phyloP scores from a whole-genome alignment of 2,888 invertebrate genomes.

The Scrobipalpa costella region DNA sequence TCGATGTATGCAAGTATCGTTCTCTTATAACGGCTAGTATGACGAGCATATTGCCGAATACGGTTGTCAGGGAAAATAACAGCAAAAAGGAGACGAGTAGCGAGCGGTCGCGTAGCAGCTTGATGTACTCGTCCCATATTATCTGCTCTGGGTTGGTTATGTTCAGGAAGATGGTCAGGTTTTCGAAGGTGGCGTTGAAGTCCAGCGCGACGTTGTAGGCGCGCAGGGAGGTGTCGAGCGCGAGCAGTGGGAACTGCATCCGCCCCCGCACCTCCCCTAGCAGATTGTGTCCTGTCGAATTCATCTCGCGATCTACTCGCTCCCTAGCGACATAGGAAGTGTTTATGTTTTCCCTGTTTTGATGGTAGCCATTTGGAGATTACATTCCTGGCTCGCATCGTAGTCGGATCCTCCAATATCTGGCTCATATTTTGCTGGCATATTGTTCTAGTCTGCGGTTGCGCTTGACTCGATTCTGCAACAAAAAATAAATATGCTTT shows the following conservation, averaged over 20 bases:
- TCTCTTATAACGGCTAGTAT: constrained; percentile 96
- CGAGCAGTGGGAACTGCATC: constrained; percentile 63
- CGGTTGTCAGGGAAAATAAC: constrained; percentile 94
- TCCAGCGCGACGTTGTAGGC: constrained; percentile 53
- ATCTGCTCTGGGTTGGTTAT: constrained; percentile 49
- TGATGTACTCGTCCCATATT: constrained; percentile 73
- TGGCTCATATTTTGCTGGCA: constrained; percentile 69
- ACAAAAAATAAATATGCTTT: constrained; percentile 48
- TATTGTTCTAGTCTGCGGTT: constrained; percentile 51
- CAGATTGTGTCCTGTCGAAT: constrained; percentile 61
- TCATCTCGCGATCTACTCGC: constrained; percentile 70
- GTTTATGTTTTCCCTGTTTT: constrained; percentile 76
- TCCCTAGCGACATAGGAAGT: constrained; percentile 71
- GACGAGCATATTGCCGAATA: constrained; percentile 97
- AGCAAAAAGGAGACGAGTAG: constrained; percentile 90
- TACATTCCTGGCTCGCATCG: constrained; percentile 76
- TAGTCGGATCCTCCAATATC: constrained; percentile 63
- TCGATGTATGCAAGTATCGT: constrained; percentile 96
- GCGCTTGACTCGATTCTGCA: constrained; percentile 56
- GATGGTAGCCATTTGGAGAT: constrained; percentile 76
- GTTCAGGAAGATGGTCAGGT: constrained; percentile 40
- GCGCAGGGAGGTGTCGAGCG: constrained; percentile 49
- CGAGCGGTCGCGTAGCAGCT: constrained; percentile 84
- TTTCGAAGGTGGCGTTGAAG: constrained; percentile 47
- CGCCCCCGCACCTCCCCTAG: constrained; percentile 65